Evolutionary conservation across 2,888 invertebrate species (phyloP).

Genomic region (Xestia ashworthii): DNA sequence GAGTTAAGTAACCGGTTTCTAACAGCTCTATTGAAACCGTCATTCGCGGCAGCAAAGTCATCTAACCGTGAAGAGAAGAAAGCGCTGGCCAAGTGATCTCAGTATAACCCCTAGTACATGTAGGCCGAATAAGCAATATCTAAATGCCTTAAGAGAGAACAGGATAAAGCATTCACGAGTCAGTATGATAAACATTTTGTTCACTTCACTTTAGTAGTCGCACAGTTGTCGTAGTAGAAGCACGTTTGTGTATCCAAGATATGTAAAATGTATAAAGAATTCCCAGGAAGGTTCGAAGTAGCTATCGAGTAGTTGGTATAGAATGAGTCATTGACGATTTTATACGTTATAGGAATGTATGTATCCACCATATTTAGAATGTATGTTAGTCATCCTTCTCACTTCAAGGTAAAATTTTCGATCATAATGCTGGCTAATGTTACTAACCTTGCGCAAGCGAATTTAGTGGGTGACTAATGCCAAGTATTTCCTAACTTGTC

Average conservation of each 20-base stretch:
- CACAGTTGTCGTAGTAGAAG: slow-evolving; percentile 14
- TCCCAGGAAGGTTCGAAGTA: not conserved
- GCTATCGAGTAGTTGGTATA: not conserved
- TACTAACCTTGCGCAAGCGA: slow-evolving; percentile 42
- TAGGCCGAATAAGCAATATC: slow-evolving; percentile 41
- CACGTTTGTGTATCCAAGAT: slow-evolving; percentile 17
- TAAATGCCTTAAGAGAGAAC: slow-evolving; percentile 23
- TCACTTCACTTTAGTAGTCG: slow-evolving; percentile 30
- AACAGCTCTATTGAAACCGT: not conserved
- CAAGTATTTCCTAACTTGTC: not conserved
- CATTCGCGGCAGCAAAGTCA: not conserved
- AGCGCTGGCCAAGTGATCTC: not conserved
- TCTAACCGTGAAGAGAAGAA: not conserved
- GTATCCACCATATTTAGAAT: not conserved
- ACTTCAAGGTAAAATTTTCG: slow-evolving; percentile 37
- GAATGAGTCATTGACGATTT: not conserved
- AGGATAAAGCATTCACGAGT: slow-evolving; percentile 26
- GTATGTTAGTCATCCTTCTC: slow-evolving; percentile 18
- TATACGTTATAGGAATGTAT: not conserved
- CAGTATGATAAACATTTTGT: slow-evolving; percentile 16
- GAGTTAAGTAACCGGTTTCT: not conserved
- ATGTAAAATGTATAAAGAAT: not conserved
- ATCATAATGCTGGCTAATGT: slow-evolving; percentile 23
- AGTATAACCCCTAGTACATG: slow-evolving; percentile 37
- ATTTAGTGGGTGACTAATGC: not conserved